Conservation (phyloP, 1,140 invertebrate species). For the Trichoplusia ni region DNA sequence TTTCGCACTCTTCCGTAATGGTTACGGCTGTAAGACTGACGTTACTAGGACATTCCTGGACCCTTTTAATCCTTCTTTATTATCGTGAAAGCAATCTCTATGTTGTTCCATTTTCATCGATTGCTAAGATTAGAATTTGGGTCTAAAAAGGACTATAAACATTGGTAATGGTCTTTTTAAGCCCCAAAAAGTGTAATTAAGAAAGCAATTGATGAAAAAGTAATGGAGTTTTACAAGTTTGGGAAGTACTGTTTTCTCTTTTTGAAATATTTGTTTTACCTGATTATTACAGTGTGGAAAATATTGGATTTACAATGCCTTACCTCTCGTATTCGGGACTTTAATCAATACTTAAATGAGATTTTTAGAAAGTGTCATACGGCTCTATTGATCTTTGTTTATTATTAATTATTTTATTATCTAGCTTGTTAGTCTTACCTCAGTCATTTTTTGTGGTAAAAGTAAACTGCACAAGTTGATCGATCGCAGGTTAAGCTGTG, state of each 20-base stretch:
- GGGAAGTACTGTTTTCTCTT: not conserved
- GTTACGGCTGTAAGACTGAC: slow-evolving; percentile 36
- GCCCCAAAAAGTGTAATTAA: slow-evolving; percentile 38
- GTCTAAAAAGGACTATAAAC: slow-evolving; percentile 41
- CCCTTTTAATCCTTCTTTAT: slow-evolving; percentile 50
- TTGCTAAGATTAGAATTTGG: slow-evolving; percentile 49
- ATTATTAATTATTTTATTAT: no score
- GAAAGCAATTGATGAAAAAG: slow-evolving; percentile 28
- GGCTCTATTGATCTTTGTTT: no score
- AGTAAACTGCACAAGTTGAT: no score
- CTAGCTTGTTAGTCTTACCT: no score
- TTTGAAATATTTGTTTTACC: not conserved
- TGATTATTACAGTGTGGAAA: no score
- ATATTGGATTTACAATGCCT: no score
- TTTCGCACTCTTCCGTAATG: slow-evolving; percentile 16
- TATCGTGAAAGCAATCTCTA: slow-evolving; percentile 55
- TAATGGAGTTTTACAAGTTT: slow-evolving; percentile 19
- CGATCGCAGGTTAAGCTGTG: no score
- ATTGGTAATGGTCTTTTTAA: slow-evolving; percentile 38
- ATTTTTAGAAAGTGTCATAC: no score
- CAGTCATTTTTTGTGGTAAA: no score
- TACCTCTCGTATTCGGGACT: no score
- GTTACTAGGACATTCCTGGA: slow-evolving; percentile 44
- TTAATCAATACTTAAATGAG: no score
- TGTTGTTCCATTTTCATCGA: slow-evolving; percentile 47